Conservation (phyloP, 1,140 invertebrate genomes). For the Riptortus pedestris region DNA sequence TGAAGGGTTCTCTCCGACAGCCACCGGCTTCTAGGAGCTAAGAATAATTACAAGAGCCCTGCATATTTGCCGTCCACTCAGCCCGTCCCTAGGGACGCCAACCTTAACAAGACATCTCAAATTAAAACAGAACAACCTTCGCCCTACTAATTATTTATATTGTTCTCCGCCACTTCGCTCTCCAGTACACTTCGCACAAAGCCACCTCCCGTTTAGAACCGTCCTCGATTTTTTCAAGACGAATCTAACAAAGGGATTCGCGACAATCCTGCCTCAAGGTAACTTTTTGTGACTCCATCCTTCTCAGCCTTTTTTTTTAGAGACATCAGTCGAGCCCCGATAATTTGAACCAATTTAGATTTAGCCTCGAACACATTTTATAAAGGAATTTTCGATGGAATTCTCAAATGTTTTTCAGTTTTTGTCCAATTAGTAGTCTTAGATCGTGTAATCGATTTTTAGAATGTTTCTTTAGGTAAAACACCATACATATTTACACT, state of each 20-base stretch:
- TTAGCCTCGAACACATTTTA: no score
- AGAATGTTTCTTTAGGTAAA: no score
- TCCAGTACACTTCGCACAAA: background rate
- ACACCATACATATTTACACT: no score
- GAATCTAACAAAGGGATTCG: background rate
- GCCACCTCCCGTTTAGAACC: background rate
- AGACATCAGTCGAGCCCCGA: no score
- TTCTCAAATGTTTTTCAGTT: no score
- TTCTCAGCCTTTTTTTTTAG: no score
- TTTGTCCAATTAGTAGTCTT: no score
- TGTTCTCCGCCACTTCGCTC: slow-evolving; percentile 11
- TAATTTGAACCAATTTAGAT: no score
- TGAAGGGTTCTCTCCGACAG: slow-evolving; percentile 9
- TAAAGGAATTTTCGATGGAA: no score
- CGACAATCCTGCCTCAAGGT: background rate
- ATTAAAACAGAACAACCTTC: background rate
- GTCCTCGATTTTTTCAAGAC: background rate
- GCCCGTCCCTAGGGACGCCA: background rate
- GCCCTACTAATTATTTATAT: slow-evolving; percentile 22
- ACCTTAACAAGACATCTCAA: slow-evolving; percentile 21
- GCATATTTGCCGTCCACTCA: slow-evolving; percentile 22
- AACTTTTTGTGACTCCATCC: background rate
- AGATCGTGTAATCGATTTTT: no score
- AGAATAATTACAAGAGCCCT: slow-evolving; percentile 18
- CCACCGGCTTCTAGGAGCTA: background rate